These are phyloP conservation scores for Chlorodrepanis virens DNA, from an alignment of 2,113 vertebrate genomes.

Conservation along the genomic window DNA sequence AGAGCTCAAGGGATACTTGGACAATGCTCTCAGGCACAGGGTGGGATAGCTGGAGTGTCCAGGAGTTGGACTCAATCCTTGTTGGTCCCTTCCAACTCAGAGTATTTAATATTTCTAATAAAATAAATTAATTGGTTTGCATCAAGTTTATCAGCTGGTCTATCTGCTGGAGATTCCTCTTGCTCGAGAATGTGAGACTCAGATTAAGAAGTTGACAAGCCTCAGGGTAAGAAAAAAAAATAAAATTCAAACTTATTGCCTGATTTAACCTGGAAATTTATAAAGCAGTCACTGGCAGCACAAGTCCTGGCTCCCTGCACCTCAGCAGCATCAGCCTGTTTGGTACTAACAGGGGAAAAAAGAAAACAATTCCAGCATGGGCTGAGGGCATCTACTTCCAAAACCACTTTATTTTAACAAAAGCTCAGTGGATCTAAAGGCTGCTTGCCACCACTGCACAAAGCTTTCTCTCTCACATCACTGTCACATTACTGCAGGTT, in stretches of 20 bases:
- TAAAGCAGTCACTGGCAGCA: not conserved
- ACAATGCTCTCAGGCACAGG: not conserved
- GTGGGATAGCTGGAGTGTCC: not conserved
- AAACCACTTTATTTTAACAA: not conserved
- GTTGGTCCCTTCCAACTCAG: not conserved
- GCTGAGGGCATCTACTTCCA: not conserved
- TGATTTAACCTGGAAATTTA: not conserved
- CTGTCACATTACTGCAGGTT: not conserved
- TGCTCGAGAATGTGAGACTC: not conserved
- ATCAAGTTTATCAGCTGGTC: not conserved
- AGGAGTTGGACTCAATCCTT: not conserved
- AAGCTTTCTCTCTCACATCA: not conserved
- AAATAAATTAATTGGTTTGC: not conserved
- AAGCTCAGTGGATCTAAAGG: not conserved
- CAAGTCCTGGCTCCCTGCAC: not conserved
- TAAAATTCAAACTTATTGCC: not conserved
- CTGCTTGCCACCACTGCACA: not conserved
- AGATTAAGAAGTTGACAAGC: not conserved
- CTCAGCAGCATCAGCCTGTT: not conserved
- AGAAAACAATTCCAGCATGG: fast-evolving
- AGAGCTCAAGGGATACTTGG: not conserved
- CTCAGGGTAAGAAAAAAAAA: not conserved
- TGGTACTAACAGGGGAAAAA: not conserved
- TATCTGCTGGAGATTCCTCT: not conserved
- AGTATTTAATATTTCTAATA: not conserved